These are phyloP conservation scores for Caiman crocodilus DNA, from an alignment of 2,797 vertebrate genomes.

Conservation along the genomic window DNA sequence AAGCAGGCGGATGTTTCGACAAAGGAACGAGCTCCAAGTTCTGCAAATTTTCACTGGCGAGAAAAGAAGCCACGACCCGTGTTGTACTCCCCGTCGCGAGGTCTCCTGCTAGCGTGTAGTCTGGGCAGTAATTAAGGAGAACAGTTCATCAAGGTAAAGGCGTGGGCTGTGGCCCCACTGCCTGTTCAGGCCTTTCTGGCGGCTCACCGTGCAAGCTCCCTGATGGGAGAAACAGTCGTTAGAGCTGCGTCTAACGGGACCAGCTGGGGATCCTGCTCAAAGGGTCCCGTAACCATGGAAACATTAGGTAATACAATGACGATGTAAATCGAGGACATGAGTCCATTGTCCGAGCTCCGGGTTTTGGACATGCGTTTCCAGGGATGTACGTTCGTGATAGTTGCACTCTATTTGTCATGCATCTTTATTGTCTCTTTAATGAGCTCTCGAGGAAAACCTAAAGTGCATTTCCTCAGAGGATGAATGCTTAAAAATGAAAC, in stretches of 20 bases:
- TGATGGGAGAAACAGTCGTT: neutral
- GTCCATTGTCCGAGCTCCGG: conserved; percentile 11
- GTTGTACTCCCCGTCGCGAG: neutral
- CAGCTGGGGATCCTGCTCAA: conserved; percentile 22
- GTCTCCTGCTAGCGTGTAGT: accelerated
- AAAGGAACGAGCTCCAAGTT: accelerated
- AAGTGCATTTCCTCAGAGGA: conserved; percentile 56
- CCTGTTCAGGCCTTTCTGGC: neutral
- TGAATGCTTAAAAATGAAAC: conserved; percentile 54
- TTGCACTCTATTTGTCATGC: conserved; percentile 64
- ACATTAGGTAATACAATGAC: conserved; percentile 12
- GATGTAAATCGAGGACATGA: conserved; percentile 27
- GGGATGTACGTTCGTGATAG: conserved; percentile 48
- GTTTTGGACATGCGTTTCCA: conserved; percentile 34
- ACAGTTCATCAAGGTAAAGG: neutral
- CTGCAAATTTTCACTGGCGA: neutral
- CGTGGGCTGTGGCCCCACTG: neutral
- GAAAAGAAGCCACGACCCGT: neutral
- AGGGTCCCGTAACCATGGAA: conserved; percentile 63
- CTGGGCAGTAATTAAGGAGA: neutral
- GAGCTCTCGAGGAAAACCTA: conserved; percentile 74
- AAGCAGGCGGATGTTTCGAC: accelerated
- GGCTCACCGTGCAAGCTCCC: neutral
- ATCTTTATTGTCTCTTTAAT: conserved; percentile 60
- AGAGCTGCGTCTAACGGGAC: neutral